Percentiles rank a stretch among this genome's conserved stretches.
Evolutionary conservation across 2,797 vertebrate genomes (phyloP).

Genomic region (Craterocephalus amniculus): DNA sequence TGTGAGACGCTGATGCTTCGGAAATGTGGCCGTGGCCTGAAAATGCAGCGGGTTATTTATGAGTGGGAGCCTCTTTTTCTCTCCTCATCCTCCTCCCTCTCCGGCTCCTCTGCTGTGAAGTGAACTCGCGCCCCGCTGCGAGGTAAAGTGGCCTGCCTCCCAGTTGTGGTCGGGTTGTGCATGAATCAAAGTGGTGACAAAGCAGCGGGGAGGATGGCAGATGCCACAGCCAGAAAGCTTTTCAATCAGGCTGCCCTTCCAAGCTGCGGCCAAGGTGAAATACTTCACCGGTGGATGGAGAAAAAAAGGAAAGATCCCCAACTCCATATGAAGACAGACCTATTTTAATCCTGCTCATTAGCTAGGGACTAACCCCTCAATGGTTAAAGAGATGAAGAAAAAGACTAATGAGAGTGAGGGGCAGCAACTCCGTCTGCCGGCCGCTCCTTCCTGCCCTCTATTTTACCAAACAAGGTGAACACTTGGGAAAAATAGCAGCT

Average conservation of each 20-base stretch:
- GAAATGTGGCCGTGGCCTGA: conserved; percentile 36
- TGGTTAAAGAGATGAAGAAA: conserved; percentile 60
- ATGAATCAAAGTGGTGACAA: conserved; percentile 87
- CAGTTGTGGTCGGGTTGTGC: conserved; percentile 73
- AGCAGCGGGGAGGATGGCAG: conserved; percentile 84
- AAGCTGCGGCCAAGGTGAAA: conserved; percentile 84
- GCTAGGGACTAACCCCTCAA: conserved; percentile 54
- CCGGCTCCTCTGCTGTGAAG: conserved; percentile 68
- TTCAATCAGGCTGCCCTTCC: conserved; percentile 89
- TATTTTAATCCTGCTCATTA: conserved; percentile 77
- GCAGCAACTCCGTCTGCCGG: conserved; percentile 40
- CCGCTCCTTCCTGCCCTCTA: conserved; percentile 33
- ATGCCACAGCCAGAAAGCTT: conserved; percentile 86
- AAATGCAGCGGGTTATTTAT: conserved; percentile 63
- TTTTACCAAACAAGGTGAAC: conserved; percentile 57
- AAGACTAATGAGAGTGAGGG: conserved; percentile 55
- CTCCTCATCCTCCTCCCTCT: conserved; percentile 31
- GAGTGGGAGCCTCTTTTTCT: conserved; percentile 39
- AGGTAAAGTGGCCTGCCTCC: conserved; percentile 73
- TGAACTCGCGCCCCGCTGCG: conserved; percentile 70
- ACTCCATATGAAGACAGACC: conserved; percentile 54
- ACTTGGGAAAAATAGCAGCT: conserved; percentile 6
- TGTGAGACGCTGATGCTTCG: conserved; percentile 40
- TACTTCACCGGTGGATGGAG: conserved; percentile 62
- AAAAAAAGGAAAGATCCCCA: conserved; percentile 49